Base-by-base conservation (phyloP, 2,888 invertebrate species). In the Adela reaumurella region DNA sequence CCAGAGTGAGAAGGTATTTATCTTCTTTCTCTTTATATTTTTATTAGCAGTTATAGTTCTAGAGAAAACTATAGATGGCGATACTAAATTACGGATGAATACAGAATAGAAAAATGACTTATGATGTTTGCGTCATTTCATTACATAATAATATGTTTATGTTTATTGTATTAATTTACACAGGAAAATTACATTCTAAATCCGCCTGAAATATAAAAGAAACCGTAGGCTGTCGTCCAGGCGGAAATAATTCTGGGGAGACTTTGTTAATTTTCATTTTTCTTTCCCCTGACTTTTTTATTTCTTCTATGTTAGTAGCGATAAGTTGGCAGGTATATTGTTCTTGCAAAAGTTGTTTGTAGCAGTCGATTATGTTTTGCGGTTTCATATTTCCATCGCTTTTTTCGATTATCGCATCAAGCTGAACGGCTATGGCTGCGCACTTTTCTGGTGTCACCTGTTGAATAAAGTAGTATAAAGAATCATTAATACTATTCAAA, bases 381-480 rank as follows among this genome's bases (percentile, higher is more conserved):
- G 52, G 35, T 1, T 62, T 53, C 2, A 61, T 54, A 14, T 54
- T 53, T 11, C 56, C 48, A 10, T 18, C 8, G 49, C 55, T 14
- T 61, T 62, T 44, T 58, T 56, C 43, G 67, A 48, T 3, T 2
- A 48, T 16, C 3, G 49, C 59, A 55, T 71, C 69, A 3, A 72
- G 60, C 58, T 71, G 68, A 50, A 72, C 64, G 53, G 67, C 71
- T 42, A 70, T 57, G 50, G 64, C 57, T 20, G 64, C 60, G 54
- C 74, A 70, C 51, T 59, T 65, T 53, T 72, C 70, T 16, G 71
- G 56, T 17, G 68, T 57, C 57, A 73, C 57, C 73, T 73, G 59
- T 24, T 24, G 24, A 24, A 24, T 4, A n/a, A n/a, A n/a, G n/a
- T n/a, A n/a, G n/a, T n/a, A n/a, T n/a, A n/a, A n/a, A n/a, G n/a